phyloP scores from a whole-genome alignment of 2,888 invertebrate species.

The Temnothorax unifasciatus region DNA sequence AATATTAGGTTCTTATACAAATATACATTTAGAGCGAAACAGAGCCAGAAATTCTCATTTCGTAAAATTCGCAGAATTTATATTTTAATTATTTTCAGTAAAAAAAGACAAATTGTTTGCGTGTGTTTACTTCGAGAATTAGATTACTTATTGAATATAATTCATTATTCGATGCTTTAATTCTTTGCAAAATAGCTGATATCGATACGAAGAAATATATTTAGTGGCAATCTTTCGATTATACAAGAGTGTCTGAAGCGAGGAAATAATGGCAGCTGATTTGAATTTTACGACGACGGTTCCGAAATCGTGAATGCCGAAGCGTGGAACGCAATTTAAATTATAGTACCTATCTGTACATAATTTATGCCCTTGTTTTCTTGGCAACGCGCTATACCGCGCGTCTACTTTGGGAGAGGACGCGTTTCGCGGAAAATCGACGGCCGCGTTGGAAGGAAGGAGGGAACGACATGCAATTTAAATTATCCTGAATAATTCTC shows the following conservation, averaged over 20 bases:
- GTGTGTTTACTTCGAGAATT: not conserved
- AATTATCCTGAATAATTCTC: constrained; percentile 85
- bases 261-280: constrained; percentile 77
- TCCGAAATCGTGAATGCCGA: constrained; percentile 77
- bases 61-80: not conserved
- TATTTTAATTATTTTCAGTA: not conserved
- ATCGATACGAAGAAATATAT: not conserved
- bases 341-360: constrained; percentile 83
- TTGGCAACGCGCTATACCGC: constrained; percentile 59
- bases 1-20: not conserved
- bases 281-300: constrained; percentile 84
- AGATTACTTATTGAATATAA: not conserved
- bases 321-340: constrained; percentile 81
- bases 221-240: constrained; percentile 54
- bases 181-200: constrained; percentile 7
- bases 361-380: constrained; percentile 86
- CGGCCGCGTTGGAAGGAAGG: constrained; percentile 33
- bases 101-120: not conserved
- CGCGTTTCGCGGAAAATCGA: constrained; percentile 70
- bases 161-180: not conserved
- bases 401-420: constrained; percentile 60
- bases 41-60: not conserved
- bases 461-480: constrained; percentile 80
- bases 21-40: not conserved
- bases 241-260: constrained; percentile 41